These are phyloP conservation scores for Gambelia wislizenii DNA, from an alignment of 2,797 vertebrate genomes.

Conservation along the genomic window DNA sequence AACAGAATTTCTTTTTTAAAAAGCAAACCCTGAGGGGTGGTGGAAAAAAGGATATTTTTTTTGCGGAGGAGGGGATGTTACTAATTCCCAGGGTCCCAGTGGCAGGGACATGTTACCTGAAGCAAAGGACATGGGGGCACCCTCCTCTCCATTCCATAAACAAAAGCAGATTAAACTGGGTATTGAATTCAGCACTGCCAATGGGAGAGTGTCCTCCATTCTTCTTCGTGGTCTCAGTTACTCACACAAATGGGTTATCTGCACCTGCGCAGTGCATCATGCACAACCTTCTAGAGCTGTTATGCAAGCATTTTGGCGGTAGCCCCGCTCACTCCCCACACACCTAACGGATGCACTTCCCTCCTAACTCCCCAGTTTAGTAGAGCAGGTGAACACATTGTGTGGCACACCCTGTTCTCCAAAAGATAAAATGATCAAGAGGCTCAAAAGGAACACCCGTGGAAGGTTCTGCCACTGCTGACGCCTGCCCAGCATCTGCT, in stretches of 20 bases:
- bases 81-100: constrained; percentile 34
- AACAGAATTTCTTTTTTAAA: constrained; percentile 38
- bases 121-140: neutral
- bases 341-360: too few species aligned
- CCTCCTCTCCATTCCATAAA: neutral
- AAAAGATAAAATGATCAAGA: neutral
- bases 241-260: too few species aligned
- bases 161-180: neutral
- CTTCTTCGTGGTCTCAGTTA: too few species aligned
- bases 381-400: neutral
- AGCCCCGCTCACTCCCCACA: too few species aligned
- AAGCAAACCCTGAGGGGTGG: neutral
- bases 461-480: too few species aligned
- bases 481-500: too few species aligned
- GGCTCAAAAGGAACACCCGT: too few species aligned
- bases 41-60: neutral
- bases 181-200: neutral
- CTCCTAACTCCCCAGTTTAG: too few species aligned
- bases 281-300: too few species aligned
- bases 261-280: too few species aligned
- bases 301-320: too few species aligned
- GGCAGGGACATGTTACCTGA: neutral
- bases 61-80: neutral
- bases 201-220: neutral
- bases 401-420: neutral